These are phyloP conservation scores for Diarsia brunnea DNA, from an alignment of 2,888 invertebrate species.

Conservation along the genomic window DNA sequence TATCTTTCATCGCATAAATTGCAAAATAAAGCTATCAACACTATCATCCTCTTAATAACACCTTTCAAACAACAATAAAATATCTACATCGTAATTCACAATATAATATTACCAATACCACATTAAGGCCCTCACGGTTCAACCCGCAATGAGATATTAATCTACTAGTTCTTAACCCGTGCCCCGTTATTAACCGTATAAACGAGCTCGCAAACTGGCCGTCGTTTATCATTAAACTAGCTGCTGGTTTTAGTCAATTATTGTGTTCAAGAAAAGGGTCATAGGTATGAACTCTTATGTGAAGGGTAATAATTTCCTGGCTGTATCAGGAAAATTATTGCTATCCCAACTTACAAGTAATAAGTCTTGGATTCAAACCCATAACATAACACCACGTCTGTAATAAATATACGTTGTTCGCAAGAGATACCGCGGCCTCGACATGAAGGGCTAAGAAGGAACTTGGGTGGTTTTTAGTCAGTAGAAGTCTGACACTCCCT, in stretches of 20 bases:
- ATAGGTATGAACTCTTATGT: neutral
- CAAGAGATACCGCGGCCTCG: too few relatives aligned
- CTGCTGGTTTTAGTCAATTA: constrained; percentile 37
- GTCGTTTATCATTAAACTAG: constrained; percentile 54
- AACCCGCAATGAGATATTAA: constrained; percentile 61
- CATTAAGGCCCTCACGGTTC: constrained; percentile 29
- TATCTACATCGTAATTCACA: constrained; percentile 17
- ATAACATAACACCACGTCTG: neutral
- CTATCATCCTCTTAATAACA: constrained; percentile 5
- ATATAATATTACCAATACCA: constrained; percentile 37
- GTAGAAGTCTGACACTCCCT: too few relatives aligned
- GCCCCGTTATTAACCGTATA: constrained; percentile 58
- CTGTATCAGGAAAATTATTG: neutral
- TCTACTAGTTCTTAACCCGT: constrained; percentile 57
- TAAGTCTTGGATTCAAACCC: neutral
- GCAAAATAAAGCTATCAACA: constrained; percentile 24
- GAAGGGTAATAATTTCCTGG: neutral
- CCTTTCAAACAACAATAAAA: constrained; percentile 21
- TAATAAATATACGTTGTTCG: too few relatives aligned
- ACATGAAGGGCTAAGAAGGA: too few relatives aligned
- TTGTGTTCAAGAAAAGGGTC: constrained; percentile 25
- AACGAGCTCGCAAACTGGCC: constrained; percentile 49
- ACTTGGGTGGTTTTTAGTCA: too few relatives aligned
- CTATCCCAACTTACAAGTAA: neutral
- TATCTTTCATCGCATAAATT: neutral